These are phyloP conservation scores for Dryobates pubescens DNA, from an alignment of 2,797 vertebrate species.

Conservation along the genomic window DNA sequence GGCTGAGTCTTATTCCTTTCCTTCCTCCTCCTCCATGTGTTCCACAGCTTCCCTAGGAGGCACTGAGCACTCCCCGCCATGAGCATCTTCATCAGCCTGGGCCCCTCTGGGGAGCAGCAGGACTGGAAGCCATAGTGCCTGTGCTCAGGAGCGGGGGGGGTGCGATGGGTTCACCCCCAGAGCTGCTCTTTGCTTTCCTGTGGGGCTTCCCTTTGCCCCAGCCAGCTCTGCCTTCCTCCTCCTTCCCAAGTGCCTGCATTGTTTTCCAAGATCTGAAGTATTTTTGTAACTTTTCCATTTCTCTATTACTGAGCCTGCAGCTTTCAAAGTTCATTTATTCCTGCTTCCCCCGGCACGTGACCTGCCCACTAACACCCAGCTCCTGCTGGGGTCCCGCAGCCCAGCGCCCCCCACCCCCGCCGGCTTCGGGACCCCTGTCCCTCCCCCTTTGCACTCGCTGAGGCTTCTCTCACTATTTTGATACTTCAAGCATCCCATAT, in stretches of 20 bases:
- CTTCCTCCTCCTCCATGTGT: background rate
- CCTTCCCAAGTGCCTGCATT: slow-evolving; percentile 65
- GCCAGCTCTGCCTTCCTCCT: slow-evolving; percentile 41
- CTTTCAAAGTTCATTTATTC: slow-evolving; percentile 54
- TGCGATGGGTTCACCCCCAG: background rate
- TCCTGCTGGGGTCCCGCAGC: background rate
- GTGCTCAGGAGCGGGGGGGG: background rate
- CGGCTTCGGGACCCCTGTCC: fast-evolving
- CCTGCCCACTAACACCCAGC: slow-evolving; percentile 12
- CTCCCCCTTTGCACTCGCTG: slow-evolving; percentile 36
- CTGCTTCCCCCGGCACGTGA: background rate
- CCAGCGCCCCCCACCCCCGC: slow-evolving; percentile 1
- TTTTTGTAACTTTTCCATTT: slow-evolving; percentile 64
- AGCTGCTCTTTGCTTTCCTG: background rate
- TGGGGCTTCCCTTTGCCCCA: background rate
- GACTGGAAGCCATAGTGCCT: slow-evolving; percentile 1
- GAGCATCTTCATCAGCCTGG: background rate
- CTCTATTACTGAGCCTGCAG: slow-evolving; percentile 43
- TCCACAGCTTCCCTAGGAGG: background rate
- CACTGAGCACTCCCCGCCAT: background rate
- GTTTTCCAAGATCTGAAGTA: slow-evolving; percentile 48
- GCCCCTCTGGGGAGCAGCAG: background rate
- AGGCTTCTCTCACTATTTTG: slow-evolving; percentile 68
- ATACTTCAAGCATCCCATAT: slow-evolving; percentile 57
- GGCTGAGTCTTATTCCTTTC: background rate